Conservation (phyloP, 2,888 invertebrate species). For the Neocrepidodera transversa region DNA sequence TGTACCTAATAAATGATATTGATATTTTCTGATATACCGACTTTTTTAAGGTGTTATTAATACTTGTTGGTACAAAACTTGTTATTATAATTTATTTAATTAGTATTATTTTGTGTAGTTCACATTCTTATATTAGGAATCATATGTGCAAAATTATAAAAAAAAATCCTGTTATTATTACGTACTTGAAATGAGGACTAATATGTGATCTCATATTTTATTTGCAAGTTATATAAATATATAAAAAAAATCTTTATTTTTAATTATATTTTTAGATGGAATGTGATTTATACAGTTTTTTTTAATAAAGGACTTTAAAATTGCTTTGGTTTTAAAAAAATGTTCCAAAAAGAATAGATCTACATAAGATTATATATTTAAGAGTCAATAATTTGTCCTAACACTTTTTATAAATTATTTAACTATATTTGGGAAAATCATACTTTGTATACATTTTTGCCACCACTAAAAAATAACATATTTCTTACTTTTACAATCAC, state of each 20-base stretch:
- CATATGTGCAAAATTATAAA: slow-evolving; percentile 7
- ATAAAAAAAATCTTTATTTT: slow-evolving; percentile 23
- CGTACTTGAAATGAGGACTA: slow-evolving; percentile 18
- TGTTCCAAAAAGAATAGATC: no score
- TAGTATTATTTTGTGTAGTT: slow-evolving; percentile 25
- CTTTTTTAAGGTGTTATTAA: slow-evolving; percentile 19
- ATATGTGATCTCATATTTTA: slow-evolving; percentile 29
- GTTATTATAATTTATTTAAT: slow-evolving; percentile 36
- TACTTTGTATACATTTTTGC: no score
- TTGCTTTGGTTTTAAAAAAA: no score
- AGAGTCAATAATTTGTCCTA: no score
- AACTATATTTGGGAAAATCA: no score
- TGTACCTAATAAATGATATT: slow-evolving; percentile 8
- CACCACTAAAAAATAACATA: no score
- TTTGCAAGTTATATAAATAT: slow-evolving; percentile 13
- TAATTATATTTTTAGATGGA: slow-evolving; percentile 19
- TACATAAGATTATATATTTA: no score
- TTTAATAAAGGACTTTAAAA: slow-evolving; percentile 24
- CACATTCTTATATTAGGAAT: slow-evolving; percentile 9
- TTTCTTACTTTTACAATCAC: no score
- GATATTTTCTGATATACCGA: background rate
- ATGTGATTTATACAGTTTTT: slow-evolving; percentile 26
- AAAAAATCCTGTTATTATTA: slow-evolving; percentile 2
- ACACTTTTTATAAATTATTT: no score
- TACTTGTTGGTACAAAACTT: slow-evolving; percentile 38